phyloP scores from a whole-genome alignment of 2,113 vertebrate genomes.

The Cynopterus brachyotis region DNA sequence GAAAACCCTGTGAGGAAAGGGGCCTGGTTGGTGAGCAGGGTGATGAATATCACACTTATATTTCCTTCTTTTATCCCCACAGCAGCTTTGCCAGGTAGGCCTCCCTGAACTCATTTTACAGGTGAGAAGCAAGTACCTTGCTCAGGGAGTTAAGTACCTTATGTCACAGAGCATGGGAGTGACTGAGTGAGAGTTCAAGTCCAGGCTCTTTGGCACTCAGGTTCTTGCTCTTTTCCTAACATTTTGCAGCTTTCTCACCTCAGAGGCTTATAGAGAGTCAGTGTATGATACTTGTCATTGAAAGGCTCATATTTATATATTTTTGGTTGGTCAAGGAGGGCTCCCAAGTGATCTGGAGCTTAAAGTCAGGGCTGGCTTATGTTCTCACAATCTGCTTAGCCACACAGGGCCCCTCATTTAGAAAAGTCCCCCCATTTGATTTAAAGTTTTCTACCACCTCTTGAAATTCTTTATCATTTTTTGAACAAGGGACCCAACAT shows the following conservation, averaged over 20 bases:
- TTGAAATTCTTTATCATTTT: neutral
- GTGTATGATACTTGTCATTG: neutral
- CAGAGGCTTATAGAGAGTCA: neutral
- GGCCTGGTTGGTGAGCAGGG: neutral
- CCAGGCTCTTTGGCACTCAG: neutral
- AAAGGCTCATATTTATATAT: neutral
- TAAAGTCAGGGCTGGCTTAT: neutral
- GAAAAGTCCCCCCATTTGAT: neutral
- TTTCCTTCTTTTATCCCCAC: neutral
- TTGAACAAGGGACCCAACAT: neutral
- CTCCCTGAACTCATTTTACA: neutral
- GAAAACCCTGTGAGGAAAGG: neutral
- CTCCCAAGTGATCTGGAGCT: neutral
- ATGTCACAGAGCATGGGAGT: neutral
- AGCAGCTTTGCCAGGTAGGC: neutral
- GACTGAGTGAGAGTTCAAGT: neutral
- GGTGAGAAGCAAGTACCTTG: neutral
- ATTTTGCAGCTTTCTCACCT: neutral
- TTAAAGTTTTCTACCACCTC: neutral
- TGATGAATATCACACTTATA: rapidly evolving
- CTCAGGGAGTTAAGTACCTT: neutral
- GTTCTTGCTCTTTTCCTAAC: neutral
- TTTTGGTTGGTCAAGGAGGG: neutral
- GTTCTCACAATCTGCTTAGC: neutral
- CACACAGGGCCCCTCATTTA: neutral